Base-by-base conservation (phyloP, 1,140 invertebrate genomes). In the Pseudomyrmex gracilis region DNA sequence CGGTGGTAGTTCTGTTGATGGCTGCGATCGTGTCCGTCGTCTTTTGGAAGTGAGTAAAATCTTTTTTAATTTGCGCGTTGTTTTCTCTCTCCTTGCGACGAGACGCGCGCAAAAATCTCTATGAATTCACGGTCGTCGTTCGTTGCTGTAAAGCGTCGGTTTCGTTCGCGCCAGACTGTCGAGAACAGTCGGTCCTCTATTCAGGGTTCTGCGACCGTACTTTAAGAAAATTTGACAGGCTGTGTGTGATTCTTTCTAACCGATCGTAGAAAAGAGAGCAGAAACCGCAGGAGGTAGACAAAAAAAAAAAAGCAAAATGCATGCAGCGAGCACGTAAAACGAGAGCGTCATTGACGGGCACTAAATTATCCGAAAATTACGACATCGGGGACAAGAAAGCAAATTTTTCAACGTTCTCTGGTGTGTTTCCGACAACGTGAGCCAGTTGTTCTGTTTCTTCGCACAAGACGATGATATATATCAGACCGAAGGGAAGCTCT, bases 21-120 rank as follows among this genome's bases (percentile, higher is more conserved):
- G 95, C 97, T 78, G 95, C 97, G 89, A 96, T 97, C 90, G 96
- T 96, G 87, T 96, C 96, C 88, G 95, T 97, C 82, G 95, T 97
- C 88, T 96, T 97, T 94, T 97, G 97, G 97, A 97, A 97, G 96
- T 97, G 95, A 97, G 97, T 97, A 93, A 47, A 70, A 15, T 53
- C 57, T 83, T 12, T 9, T 12, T 24, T 47, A 24, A 73, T 51
- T 60, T 13, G 22, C 34, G 13, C 17, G 15, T 15, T 34, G 22
- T 13, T 20, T 47, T 13, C 3, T 45, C 7, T 4, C n/a, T n/a
- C 2, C 0, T 22, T 13, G 13, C 34, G n/a, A 2, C 3, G 13
- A n/a, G 24, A 9, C 9, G 15, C 12, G 12, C 22, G 20, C 57
- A 58, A 82, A 82, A 85, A 34, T 53, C 24, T 47, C 24, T 10